Evolutionary conservation across 2,113 vertebrate species (phyloP), one percentile per base, ranked within the genome.

Genomic region (Odontophorus gujanensis): DNA sequence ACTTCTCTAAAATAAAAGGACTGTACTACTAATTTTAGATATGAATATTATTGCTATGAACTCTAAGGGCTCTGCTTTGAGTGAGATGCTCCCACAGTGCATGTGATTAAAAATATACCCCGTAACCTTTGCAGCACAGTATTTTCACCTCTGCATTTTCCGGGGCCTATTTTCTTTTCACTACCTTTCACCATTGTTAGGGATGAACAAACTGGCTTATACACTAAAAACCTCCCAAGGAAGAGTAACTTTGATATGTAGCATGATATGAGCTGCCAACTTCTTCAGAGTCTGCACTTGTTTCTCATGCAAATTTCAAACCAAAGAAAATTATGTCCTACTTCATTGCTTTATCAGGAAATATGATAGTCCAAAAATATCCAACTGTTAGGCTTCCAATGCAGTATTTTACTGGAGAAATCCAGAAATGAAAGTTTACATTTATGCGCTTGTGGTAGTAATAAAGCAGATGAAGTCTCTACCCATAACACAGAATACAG

Each of bases 21-120:
- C 65, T 74, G 21, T 30, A 58, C 38, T 76, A 77, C 63, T 96
- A 90, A 93, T 96, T 92, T 94, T 90, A 95, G 87, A 40, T 90
- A 38, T 72, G 42, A 82, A 53, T 81, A 76, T 84, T 90, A 79
- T 62, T 90, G 66, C 66, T 71, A 16, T 85, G 80, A 92, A 53
- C 59, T 79, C 80, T 48, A 34, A 94, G 59, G n/a, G 34, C 48
- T 80, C 55, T 59, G 8, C 18, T 61, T 72, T 40, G 85, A 85
- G 80, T 76, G 79, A 87, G 58, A 69, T 61, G 28, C 42, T 88
- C 48, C 90, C 34, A 63, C 36, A 81, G 65, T 0, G 7, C 63
- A 57, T 18, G 38, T 25, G 76, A 89, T 85, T 75, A 81, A 87
- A 92, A 94, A 76, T 45, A 92, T 2, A 85, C 26, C 45, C 86